These are phyloP conservation scores for Junonia oenone DNA, from an alignment of 2,888 invertebrate species.

Conservation along the genomic window DNA sequence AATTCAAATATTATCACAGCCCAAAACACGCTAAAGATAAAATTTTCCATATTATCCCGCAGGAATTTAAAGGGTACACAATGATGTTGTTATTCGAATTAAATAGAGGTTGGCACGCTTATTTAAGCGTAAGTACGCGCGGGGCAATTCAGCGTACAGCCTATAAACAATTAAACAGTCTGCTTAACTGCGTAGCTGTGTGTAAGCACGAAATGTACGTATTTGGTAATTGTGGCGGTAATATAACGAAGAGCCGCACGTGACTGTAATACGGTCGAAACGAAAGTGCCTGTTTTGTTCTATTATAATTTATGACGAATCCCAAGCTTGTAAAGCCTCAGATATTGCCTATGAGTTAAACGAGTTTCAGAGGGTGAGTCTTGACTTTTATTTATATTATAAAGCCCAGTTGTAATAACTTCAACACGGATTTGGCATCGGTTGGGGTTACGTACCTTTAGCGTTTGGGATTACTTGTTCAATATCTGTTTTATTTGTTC, in stretches of 20 bases:
- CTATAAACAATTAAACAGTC: slow-evolving; percentile 40
- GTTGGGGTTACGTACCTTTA: neutral
- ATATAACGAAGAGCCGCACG: slow-evolving; percentile 51
- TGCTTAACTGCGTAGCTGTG: slow-evolving; percentile 34
- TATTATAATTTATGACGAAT: slow-evolving; percentile 42
- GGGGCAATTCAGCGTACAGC: slow-evolving; percentile 33
- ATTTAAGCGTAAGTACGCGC: slow-evolving; percentile 30
- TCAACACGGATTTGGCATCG: neutral
- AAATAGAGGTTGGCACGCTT: slow-evolving; percentile 26
- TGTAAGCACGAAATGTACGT: slow-evolving; percentile 39
- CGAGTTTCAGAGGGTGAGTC: slow-evolving; percentile 31
- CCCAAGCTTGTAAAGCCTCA: slow-evolving; percentile 37
- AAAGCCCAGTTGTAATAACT: neutral
- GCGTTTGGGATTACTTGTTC: neutral
- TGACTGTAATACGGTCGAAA: slow-evolving; percentile 57
- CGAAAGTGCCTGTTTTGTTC: slow-evolving; percentile 46
- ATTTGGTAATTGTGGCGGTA: slow-evolving; percentile 66
- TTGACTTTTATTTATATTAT: slow-evolving; percentile 24
- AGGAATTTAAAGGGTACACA: slow-evolving; percentile 23
- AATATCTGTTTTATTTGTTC: neutral
- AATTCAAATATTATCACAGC: slow-evolving; percentile 11
- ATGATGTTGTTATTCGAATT: slow-evolving; percentile 21
- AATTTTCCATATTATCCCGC: slow-evolving; percentile 24
- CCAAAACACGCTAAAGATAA: slow-evolving; percentile 18
- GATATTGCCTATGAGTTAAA: slow-evolving; percentile 42